These are phyloP conservation scores for Heterodera schachtii DNA, from an alignment of 1,140 invertebrate genomes.

Conservation along the genomic window DNA sequence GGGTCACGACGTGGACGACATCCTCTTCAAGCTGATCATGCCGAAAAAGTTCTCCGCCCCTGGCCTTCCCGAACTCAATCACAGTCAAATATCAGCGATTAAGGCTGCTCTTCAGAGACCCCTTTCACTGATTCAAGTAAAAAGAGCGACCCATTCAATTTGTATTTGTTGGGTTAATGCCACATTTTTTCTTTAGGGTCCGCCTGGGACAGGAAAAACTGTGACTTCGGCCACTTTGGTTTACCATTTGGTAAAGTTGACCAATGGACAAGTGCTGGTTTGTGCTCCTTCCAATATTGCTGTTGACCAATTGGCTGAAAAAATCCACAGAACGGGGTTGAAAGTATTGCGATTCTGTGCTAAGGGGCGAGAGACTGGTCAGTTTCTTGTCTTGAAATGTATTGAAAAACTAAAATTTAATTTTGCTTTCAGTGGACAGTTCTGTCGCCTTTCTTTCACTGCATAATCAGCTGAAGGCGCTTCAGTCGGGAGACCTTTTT, in stretches of 20 bases:
- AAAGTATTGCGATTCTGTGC: constrained; percentile 95
- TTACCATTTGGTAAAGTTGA: constrained; percentile 93
- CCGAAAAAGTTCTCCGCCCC: constrained; percentile 84
- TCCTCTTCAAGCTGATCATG: constrained; percentile 71
- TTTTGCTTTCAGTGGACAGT: constrained; percentile 77
- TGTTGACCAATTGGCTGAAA: constrained; percentile 97
- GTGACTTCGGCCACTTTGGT: constrained; percentile 99
- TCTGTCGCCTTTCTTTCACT: constrained; percentile 93
- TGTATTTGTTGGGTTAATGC: constrained; percentile 2
- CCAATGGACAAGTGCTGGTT: constrained; percentile 86
- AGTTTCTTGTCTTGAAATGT: neutral
- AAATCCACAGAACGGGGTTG: constrained; percentile 93
- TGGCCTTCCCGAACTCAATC: constrained; percentile 93
- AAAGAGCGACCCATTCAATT: constrained; percentile 30
- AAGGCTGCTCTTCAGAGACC: constrained; percentile 96
- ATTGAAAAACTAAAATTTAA: neutral
- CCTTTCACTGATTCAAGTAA: constrained; percentile 88
- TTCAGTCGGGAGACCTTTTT: constrained; percentile 82
- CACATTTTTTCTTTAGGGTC: constrained; percentile 44
- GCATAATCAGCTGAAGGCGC: constrained; percentile 93
- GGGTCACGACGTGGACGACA: constrained; percentile 95
- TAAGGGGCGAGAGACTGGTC: constrained; percentile 86
- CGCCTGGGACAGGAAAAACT: constrained; percentile 76
- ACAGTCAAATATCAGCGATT: constrained; percentile 94
- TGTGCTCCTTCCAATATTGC: constrained; percentile 99